phyloP scores from a whole-genome alignment of 2,888 invertebrate species.

The Melinaea menophilus region DNA sequence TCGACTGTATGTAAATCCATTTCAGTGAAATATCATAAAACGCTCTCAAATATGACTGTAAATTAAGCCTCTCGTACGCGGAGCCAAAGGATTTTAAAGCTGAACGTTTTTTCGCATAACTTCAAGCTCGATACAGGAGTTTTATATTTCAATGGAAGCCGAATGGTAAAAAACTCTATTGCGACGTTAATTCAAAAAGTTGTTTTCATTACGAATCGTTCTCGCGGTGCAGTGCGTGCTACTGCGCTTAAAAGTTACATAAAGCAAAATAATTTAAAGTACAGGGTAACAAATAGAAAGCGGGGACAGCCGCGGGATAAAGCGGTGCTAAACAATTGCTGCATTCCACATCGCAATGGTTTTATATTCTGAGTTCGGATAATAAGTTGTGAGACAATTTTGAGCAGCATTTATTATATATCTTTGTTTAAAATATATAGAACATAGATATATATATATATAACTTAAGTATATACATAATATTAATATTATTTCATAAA shows the following conservation, averaged over 20 bases:
- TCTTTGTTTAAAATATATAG: too few species aligned
- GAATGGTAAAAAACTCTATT: constrained; percentile 59
- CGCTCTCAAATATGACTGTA: constrained; percentile 31
- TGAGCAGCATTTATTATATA: too few species aligned
- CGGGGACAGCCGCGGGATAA: constrained; percentile 56
- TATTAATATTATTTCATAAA: too few species aligned
- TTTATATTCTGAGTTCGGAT: constrained; percentile 41
- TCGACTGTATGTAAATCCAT: constrained; percentile 25
- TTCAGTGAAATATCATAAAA: constrained; percentile 25
- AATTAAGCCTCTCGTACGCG: constrained; percentile 34
- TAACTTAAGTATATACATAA: too few species aligned
- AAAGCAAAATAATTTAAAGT: constrained; percentile 70
- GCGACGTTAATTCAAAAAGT: constrained; percentile 75
- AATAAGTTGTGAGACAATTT: constrained; percentile 24
- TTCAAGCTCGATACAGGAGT: constrained; percentile 56
- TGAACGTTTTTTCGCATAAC: constrained; percentile 42
- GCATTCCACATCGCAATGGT: constrained; percentile 59
- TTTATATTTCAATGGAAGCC: constrained; percentile 63
- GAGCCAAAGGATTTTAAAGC: constrained; percentile 40
- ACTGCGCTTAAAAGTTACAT: constrained; percentile 57
- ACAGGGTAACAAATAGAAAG: constrained; percentile 63
- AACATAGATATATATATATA: too few species aligned
- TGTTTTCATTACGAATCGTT: constrained; percentile 68
- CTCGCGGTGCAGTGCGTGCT: constrained; percentile 54
- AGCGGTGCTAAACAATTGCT: constrained; percentile 65